Percentiles rank a stretch among this genome's conserved stretches.
These are phyloP conservation scores for Rhea americana DNA, from an alignment of 2,113 vertebrate species.

Conservation along the genomic window DNA sequence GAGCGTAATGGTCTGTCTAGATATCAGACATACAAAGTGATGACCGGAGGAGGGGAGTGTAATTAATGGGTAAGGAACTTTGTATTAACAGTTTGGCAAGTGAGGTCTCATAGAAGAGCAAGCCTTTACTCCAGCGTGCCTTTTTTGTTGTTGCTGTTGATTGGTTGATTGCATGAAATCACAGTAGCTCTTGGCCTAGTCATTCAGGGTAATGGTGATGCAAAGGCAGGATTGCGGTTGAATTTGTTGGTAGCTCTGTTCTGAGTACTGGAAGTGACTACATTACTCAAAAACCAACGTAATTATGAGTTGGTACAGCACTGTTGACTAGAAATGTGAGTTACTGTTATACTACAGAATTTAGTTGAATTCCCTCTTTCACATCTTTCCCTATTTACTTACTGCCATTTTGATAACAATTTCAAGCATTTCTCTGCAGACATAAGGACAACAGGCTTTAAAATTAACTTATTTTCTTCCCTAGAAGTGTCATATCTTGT, in stretches of 20 bases:
- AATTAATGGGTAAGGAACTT: neutral
- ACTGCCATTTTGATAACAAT: neutral
- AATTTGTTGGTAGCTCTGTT: neutral
- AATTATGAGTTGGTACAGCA: accelerated
- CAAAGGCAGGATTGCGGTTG: neutral
- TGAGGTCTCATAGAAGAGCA: no score
- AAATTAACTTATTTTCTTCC: neutral
- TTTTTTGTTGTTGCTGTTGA: neutral
- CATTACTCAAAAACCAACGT: neutral
- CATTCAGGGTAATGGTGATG: neutral
- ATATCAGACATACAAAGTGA: accelerated
- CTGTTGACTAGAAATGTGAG: neutral
- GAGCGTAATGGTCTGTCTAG: neutral
- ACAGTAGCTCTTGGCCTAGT: neutral
- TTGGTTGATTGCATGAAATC: neutral
- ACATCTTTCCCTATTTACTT: neutral
- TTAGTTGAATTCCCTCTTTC: neutral
- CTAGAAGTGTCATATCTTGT: neutral
- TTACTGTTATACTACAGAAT: neutral
- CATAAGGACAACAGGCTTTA: neutral
- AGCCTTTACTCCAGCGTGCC: neutral
- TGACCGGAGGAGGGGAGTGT: neutral
- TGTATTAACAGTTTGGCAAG: neutral
- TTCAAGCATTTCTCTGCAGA: neutral
- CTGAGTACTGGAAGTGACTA: neutral